Conservation (phyloP, 2,888 invertebrate species). For the Agrenia bidenticulata region DNA sequence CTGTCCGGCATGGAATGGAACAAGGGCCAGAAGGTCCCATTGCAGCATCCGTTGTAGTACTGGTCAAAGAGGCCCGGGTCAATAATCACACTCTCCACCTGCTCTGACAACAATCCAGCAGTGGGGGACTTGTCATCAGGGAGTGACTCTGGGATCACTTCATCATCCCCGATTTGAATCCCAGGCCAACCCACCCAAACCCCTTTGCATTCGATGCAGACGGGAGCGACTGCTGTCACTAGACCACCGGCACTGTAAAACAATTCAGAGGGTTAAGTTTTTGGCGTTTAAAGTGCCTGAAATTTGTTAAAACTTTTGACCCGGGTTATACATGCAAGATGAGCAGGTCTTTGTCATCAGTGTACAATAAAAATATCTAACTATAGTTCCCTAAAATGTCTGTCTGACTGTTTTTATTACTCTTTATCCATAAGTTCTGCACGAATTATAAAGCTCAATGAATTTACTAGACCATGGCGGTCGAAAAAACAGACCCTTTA, state of each 20-base stretch:
- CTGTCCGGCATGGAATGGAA: constrained; percentile 59
- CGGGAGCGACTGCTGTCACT: constrained; percentile 58
- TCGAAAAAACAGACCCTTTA: too few relatives aligned
- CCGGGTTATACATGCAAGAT: too few relatives aligned
- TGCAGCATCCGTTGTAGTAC: constrained; percentile 59
- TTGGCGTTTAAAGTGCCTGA: too few relatives aligned
- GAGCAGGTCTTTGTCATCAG: too few relatives aligned
- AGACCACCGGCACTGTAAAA: constrained; percentile 57
- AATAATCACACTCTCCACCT: constrained; percentile 56
- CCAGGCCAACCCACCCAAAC: constrained; percentile 59
- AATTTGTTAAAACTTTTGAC: too few relatives aligned
- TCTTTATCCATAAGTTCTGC: too few relatives aligned
- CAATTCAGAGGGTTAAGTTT: background rate
- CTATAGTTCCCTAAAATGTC: too few relatives aligned
- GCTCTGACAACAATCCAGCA: constrained; percentile 56
- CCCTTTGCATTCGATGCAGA: constrained; percentile 57
- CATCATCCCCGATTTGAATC: constrained; percentile 54
- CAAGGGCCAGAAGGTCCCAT: constrained; percentile 58
- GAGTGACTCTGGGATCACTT: constrained; percentile 56
- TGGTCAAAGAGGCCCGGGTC: constrained; percentile 55
- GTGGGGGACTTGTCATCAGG: constrained; percentile 56
- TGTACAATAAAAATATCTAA: too few relatives aligned
- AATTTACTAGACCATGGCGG: too few relatives aligned
- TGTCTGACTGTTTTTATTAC: too few relatives aligned
- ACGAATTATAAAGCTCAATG: too few relatives aligned